Evolutionary conservation across 2,797 vertebrate species (phyloP).

Genomic region (Bucorvus abyssinicus): DNA sequence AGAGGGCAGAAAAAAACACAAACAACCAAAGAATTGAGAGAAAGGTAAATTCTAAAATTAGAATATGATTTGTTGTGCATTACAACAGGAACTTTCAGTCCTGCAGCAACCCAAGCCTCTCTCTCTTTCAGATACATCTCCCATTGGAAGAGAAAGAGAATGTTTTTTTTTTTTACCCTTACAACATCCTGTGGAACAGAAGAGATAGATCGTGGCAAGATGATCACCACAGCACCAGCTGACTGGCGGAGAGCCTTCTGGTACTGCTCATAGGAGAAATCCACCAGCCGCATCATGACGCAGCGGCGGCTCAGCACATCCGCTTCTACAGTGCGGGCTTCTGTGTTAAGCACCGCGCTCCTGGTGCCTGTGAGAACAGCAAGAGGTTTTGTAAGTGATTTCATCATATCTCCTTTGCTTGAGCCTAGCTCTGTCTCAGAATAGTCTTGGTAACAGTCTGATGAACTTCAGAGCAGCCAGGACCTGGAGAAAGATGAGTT

Average conservation of each 20-base stretch:
- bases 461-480: background rate
- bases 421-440: background rate
- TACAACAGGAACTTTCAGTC: background rate
- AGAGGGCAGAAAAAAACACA: background rate
- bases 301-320: constrained; percentile 97
- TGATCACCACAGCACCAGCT: constrained; percentile 94
- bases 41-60: background rate
- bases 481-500: background rate
- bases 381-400: rapidly evolving
- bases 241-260: constrained; percentile 96
- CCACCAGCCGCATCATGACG: constrained; percentile 92
- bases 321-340: constrained; percentile 92
- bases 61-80: background rate
- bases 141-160: background rate
- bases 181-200: constrained; percentile 94
- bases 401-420: background rate
- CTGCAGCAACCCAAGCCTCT: background rate
- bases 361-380: constrained; percentile 82
- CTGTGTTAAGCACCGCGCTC: constrained; percentile 94
- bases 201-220: constrained; percentile 91
- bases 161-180: constrained; percentile 75
- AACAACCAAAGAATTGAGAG: background rate
- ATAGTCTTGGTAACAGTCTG: background rate
- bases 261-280: constrained; percentile 95
- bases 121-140: background rate